A percentile compares a stretch with the other conserved stretches of the same genome.
Evolutionary conservation across 2,797 vertebrate species (phyloP).

Genomic region (Mormyrus proboscirostris): DNA sequence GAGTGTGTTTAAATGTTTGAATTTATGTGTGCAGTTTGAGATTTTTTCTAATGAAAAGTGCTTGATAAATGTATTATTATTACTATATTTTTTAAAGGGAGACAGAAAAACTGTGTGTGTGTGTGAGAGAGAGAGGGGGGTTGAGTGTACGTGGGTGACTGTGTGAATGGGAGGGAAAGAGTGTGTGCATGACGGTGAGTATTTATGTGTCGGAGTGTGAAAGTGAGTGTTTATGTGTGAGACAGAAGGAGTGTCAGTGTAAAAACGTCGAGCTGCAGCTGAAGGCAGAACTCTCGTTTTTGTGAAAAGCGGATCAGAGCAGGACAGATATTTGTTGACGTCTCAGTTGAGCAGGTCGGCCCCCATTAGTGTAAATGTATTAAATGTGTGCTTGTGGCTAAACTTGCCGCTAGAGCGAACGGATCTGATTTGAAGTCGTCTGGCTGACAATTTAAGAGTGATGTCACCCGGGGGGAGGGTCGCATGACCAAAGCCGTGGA

Average conservation of each 20-base stretch:
- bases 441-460: neutral
- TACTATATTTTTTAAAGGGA: neutral
- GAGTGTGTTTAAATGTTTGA: too few relatives aligned
- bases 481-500: neutral
- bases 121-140: neutral
- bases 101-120: neutral
- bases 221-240: neutral
- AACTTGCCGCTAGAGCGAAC: neutral
- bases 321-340: neutral
- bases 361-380: neutral
- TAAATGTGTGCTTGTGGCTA: neutral
- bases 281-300: neutral
- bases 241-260: neutral
- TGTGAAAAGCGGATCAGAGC: neutral
- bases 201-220: neutral
- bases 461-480: neutral
- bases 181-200: conserved; percentile 7
- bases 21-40: too few relatives aligned
- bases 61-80: too few relatives aligned
- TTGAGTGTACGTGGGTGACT: neutral
- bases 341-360: neutral
- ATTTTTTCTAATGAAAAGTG: too few relatives aligned
- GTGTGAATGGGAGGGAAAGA: conserved; percentile 17
- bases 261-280: neutral
- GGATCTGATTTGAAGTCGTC: neutral